Base-by-base conservation (phyloP, 2,888 invertebrate species). In the Labia minor region DNA sequence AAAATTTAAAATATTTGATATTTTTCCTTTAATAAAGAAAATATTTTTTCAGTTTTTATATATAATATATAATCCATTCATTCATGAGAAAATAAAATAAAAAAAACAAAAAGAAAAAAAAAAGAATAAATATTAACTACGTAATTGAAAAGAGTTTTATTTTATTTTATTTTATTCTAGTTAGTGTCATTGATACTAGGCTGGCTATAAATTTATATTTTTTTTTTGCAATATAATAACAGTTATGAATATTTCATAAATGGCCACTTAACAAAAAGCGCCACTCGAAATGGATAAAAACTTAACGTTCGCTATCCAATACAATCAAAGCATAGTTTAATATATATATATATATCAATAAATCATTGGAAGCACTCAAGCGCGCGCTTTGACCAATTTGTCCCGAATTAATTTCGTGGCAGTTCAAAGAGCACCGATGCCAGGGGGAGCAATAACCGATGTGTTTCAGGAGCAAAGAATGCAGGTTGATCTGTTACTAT, bases 211-310 rank as follows among this genome's bases (percentile, higher is more conserved):
- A 49, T 49, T 11, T n/a, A 8, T 49, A 8, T 10, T 49, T n/a
- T 49, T 10, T 49, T 49, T 49, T 16, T 16, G 49, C 49, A 49
- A 49, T n/a, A 49, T 49, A 49, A 49, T 49, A 49, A 49, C 14
- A 11, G 49, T 16, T 49, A 49, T 49, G 49, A 49, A 49, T 49
- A 49, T 49, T 49, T 49, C 49, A 49, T 8, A 8, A 49, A 49
- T 49, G 49, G 49, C 49, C 49, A 49, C 49, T 49, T 49, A 49
- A 49, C 49, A 49, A 49, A 49, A 49, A 49, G 49, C 49, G 49
- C 49, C 49, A 49, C 49, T 49, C 49, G 49, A 49, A 49, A 49
- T 49, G 49, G 49, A 49, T 49, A 49, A 49, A 49, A 49, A 49
- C 49, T 49, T 49, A 49, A 49, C 49, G 49, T 49, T 49, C 49